A percentile compares a stretch with the other conserved stretches of the same genome.
Evolutionary conservation across 2,113 vertebrate genomes (phyloP).

Genomic region (Telmatochromis sp.): DNA sequence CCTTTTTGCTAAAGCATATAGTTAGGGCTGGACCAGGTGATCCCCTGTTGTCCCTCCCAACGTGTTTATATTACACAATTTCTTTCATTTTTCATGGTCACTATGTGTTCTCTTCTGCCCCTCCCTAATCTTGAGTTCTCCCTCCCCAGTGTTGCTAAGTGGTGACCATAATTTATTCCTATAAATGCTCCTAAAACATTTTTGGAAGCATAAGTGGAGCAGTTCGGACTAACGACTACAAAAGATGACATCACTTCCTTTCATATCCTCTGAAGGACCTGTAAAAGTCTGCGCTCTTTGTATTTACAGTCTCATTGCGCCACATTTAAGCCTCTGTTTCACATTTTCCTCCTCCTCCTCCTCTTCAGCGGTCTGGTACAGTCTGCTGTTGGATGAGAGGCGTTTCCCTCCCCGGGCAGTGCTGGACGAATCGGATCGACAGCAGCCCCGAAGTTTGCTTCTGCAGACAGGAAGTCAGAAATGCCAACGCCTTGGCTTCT

Average conservation of each 20-base stretch:
- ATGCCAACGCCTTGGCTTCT: constrained; percentile 79
- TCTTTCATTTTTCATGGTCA: neutral
- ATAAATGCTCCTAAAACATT: neutral
- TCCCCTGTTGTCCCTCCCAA: accelerated
- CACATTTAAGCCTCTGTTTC: neutral
- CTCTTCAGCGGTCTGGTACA: constrained; percentile 74
- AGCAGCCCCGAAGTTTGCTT: constrained; percentile 40
- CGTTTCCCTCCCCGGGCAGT: constrained; percentile 78
- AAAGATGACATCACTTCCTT: neutral
- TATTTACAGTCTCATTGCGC: neutral
- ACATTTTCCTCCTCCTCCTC: neutral
- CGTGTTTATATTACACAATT: neutral
- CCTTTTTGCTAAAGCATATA: neutral
- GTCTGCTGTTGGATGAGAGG: constrained; percentile 78
- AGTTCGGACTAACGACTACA: neutral
- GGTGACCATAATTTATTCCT: neutral
- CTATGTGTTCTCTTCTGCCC: neutral
- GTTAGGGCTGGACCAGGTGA: accelerated
- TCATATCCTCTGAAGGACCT: neutral
- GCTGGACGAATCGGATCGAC: constrained; percentile 74
- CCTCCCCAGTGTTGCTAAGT: neutral
- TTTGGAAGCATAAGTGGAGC: neutral
- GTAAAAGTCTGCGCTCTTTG: neutral
- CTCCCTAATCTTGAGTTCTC: neutral
- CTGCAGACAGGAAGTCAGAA: constrained; percentile 51